Conservation (phyloP, 2,113 vertebrate genomes). For the Dendropsophus ebraccatus region DNA sequence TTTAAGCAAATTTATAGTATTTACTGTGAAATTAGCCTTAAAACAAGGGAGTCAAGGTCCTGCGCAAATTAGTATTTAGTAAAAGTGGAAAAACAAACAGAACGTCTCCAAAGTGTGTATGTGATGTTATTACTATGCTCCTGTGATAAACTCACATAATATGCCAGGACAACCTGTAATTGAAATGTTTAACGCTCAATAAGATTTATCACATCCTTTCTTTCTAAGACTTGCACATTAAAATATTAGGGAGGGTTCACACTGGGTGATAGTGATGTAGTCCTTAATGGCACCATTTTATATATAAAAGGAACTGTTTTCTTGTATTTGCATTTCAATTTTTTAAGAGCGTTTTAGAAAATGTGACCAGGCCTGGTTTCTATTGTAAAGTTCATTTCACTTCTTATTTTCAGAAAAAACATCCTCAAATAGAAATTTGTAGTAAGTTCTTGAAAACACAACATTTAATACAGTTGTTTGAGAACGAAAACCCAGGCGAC, state of each 20-base stretch:
- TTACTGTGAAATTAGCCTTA: no score
- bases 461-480: no score
- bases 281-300: neutral
- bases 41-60: neutral
- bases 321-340: neutral
- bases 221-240: neutral
- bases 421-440: no score
- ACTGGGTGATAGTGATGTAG: neutral
- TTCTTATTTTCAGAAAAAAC: no score
- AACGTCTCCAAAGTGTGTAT: neutral
- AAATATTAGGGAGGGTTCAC: neutral
- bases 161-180: neutral
- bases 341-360: no score
- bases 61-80: neutral
- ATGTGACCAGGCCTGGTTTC: no score
- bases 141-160: neutral
- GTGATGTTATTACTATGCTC: neutral
- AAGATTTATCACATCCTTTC: neutral
- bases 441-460: no score
- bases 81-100: constrained; percentile 6
- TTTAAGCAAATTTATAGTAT: no score
- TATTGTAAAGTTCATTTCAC: no score
- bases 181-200: neutral
- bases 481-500: no score
- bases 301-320: neutral